phyloP scores from a whole-genome alignment of 1,140 invertebrate genomes.

The Microplitis mediator region DNA sequence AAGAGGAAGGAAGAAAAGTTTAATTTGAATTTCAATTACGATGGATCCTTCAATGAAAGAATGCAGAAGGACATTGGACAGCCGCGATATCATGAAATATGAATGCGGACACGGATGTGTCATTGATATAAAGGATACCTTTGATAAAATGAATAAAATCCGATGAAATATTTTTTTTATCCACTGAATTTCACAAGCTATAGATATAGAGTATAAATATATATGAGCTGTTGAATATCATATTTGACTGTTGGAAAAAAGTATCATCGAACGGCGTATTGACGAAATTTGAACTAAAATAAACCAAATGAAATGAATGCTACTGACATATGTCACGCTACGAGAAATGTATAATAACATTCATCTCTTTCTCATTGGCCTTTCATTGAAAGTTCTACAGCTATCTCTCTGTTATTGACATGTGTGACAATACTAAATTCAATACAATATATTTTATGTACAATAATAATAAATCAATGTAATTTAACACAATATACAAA shows the following conservation, averaged over 20 bases:
- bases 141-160: background rate
- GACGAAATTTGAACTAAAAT: background rate
- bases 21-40: too few relatives aligned
- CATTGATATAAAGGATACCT: background rate
- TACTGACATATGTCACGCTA: background rate
- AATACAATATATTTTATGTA: too few relatives aligned
- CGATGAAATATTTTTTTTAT: background rate
- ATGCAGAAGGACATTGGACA: slow-evolving; percentile 8
- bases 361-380: background rate
- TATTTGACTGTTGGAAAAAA: too few relatives aligned
- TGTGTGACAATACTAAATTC: background rate
- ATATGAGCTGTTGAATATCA: too few relatives aligned
- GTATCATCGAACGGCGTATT: background rate
- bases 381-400: background rate
- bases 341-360: background rate
- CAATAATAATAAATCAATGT: too few relatives aligned
- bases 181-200: background rate
- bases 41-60: background rate
- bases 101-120: slow-evolving; percentile 7
- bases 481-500: background rate
- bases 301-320: background rate
- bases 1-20: too few relatives aligned
- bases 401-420: background rate
- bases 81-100: background rate
- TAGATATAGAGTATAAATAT: too few relatives aligned